Evolutionary conservation across 2,797 vertebrate genomes (phyloP).

Genomic region (Gambelia wislizenii): DNA sequence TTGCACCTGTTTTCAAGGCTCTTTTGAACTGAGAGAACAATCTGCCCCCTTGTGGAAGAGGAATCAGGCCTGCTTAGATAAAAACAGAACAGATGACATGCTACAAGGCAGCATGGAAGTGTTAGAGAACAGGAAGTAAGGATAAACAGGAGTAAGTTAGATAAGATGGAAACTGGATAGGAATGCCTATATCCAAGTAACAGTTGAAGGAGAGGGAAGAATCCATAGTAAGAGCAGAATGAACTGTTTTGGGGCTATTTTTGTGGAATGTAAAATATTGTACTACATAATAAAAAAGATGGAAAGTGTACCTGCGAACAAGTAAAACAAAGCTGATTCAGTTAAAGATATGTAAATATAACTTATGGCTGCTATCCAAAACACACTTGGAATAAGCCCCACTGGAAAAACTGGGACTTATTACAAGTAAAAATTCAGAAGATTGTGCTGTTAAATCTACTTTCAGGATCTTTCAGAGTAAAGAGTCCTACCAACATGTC

Average conservation of each 20-base stretch:
- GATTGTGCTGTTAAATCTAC: not conserved
- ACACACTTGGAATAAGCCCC: not conserved
- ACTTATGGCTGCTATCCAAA: not conserved
- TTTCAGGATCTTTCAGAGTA: not conserved
- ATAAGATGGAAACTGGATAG: not conserved
- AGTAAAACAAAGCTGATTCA: not conserved
- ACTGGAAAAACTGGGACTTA: not conserved
- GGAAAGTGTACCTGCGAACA: not conserved
- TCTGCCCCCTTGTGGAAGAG: constrained; percentile 44
- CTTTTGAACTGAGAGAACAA: not conserved
- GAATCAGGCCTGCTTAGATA: not conserved
- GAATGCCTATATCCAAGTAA: not conserved
- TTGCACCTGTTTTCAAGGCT: constrained; percentile 11
- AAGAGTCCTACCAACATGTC: not conserved
- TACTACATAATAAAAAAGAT: not conserved
- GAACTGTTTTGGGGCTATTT: not conserved
- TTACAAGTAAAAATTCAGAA: not conserved
- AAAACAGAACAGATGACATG: not conserved
- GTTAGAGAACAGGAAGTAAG: not conserved
- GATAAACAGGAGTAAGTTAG: not conserved
- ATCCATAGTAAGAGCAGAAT: not conserved
- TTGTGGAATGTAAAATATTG: not conserved
- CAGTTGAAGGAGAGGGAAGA: not conserved
- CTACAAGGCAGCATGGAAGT: not conserved
- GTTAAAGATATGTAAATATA: not conserved